Base-by-base conservation (phyloP, 2,113 vertebrate genomes). In the Bagarius yarrelli region DNA sequence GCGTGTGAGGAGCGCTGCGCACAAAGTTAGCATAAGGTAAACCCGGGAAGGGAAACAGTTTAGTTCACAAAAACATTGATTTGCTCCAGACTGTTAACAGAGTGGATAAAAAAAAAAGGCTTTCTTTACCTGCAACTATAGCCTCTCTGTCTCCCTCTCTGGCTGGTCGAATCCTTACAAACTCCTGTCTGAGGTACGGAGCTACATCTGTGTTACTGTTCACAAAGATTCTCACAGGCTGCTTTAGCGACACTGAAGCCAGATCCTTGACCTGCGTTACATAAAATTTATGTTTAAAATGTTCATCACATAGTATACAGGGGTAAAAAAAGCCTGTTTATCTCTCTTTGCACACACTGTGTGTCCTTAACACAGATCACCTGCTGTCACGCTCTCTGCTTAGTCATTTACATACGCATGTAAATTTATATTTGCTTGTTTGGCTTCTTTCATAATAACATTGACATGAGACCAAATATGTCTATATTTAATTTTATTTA, bases 161-260 rank as follows among this genome's bases (percentile, higher is more conserved):
- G 82, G 93, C 95, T 0, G 94, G 94, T 85, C 98, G 93, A 83
- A 99, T 96, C 0, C 97, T 90, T 75, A 99, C 88, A 47, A 99
- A 99, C 82, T 99, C 98, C 86, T 99, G 98, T 6, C 96, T 92
- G 78, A 99, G 93, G 88, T 95, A 98, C 1, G 98, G 97, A 0
- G 98, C 98, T 21, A 99, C 97, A 0, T 99, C 98, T 0, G 98
- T 99, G 90, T 99, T 99, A 86, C 97, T 99, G 90, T 99, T 99
- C 23, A 99, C 98, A 66, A 99, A 99, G 91, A 99, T 95, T 71
- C 95, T 91, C 77, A 96, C 80, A 0, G 97, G 97, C 88, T 95
- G 94, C 84, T 97, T 96, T 87, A 99, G 63, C 0, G 98, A 99
- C 64, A 99, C 97, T 0, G 98, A 95, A 0, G 97, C 98, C 89